Evolutionary conservation across 2,888 invertebrate species (phyloP).

Genomic region (Cordilura impudica): DNA sequence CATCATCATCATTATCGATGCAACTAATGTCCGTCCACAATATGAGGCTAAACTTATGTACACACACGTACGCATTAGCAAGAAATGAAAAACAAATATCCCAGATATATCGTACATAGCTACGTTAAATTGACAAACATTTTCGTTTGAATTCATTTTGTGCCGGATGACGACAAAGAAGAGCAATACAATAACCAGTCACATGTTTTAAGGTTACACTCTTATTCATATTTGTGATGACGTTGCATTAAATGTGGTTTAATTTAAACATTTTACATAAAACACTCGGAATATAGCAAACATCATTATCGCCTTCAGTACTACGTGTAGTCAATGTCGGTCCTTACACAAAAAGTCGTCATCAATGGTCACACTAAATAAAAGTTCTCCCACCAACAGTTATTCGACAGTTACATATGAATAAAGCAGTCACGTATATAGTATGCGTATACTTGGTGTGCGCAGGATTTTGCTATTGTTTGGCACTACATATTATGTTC

Average conservation of each 20-base stretch:
- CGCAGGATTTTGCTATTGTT: no score
- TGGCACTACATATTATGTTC: no score
- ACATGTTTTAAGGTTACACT: not conserved
- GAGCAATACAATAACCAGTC: not conserved
- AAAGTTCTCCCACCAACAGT: no score
- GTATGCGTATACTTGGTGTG: no score
- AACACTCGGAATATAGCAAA: not conserved
- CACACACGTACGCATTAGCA: not conserved
- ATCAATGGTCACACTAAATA: no score
- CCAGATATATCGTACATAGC: not conserved
- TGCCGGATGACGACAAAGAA: not conserved
- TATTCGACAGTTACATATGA: no score
- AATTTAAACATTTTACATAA: not conserved
- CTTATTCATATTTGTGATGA: not conserved
- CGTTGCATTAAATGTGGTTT: not conserved
- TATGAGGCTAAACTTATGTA: not conserved
- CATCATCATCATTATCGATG: not conserved
- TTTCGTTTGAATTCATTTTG: not conserved
- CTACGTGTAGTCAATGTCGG: no score
- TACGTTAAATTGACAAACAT: not conserved
- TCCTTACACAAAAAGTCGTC: no score
- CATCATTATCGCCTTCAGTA: no score
- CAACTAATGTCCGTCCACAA: no score
- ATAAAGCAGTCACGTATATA: no score
- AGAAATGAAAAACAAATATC: not conserved